A percentile compares a stretch with the other conserved stretches of the same genome.
Evolutionary conservation across 2,797 vertebrate genomes (phyloP).

Genomic region (Tapera naevia): DNA sequence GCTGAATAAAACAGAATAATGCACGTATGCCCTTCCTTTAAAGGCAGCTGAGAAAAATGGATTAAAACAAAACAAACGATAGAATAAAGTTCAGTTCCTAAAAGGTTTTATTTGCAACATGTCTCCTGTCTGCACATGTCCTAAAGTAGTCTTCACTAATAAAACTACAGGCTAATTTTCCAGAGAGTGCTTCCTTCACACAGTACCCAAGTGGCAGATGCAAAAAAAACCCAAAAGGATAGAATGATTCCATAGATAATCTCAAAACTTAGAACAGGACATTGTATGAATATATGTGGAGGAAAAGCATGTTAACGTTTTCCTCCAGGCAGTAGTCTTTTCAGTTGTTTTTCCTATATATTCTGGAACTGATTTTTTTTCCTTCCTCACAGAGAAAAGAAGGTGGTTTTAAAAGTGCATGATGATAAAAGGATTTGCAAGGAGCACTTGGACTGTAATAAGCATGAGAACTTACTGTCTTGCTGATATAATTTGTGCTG

Average conservation of each 20-base stretch:
- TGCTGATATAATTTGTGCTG: conserved; percentile 94
- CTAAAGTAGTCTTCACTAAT: background rate
- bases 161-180: background rate
- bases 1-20: background rate
- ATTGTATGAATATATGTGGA: background rate
- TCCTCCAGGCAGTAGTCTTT: background rate
- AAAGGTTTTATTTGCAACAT: background rate
- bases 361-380: background rate
- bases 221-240: background rate
- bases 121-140: background rate
- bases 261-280: background rate
- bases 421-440: background rate
- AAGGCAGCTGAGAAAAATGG: background rate
- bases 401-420: background rate
- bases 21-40: background rate
- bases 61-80: background rate
- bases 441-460: background rate
- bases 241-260: background rate
- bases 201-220: background rate
- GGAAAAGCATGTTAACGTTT: accelerated
- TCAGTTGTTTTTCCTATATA: background rate
- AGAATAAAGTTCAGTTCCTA: background rate
- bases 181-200: background rate
- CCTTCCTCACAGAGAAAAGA: background rate
- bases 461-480: conserved; percentile 86